A percentile compares a stretch with the other conserved stretches of the same genome.
phyloP scores from a whole-genome alignment of 2,113 vertebrate species.

The Salvelinus namaycush region DNA sequence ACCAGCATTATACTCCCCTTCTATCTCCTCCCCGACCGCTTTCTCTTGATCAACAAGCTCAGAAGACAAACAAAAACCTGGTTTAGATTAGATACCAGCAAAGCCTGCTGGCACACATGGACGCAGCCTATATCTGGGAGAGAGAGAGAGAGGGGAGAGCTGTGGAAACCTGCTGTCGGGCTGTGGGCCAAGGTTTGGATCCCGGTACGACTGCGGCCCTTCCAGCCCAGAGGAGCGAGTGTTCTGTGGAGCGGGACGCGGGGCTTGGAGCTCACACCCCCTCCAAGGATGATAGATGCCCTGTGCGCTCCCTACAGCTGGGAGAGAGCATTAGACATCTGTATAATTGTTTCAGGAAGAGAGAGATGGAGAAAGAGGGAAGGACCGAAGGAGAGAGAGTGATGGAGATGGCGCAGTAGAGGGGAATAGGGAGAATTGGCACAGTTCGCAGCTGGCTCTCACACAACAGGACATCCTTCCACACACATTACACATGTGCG shows the following conservation, averaged over 20 bases:
- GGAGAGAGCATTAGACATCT: conserved; percentile 73
- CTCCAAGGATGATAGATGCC: conserved; percentile 6
- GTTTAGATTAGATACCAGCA: conserved; percentile 63
- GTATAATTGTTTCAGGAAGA: conserved; percentile 73
- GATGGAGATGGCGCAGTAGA: too few relatives aligned
- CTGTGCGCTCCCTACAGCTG: conserved; percentile 59
- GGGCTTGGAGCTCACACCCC: too few relatives aligned
- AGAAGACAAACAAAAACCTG: conserved; percentile 60
- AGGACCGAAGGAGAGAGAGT: conserved; percentile 1
- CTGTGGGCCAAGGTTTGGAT: conserved; percentile 59
- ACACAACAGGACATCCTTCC: conserved; percentile 71
- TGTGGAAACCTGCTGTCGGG: conserved; percentile 61
- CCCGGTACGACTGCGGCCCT: conserved; percentile 59
- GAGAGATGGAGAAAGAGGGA: conserved; percentile 22
- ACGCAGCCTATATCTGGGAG: conserved; percentile 28
- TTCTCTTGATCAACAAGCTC: conserved; percentile 55
- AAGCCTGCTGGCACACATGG: conserved; percentile 67
- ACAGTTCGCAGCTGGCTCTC: conserved; percentile 61
- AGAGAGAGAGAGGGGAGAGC: conserved; percentile 43
- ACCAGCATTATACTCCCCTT: conserved; percentile 35
- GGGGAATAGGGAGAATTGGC: conserved; percentile 46
- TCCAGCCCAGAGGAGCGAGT: conserved; percentile 67
- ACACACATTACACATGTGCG: conserved; percentile 70
- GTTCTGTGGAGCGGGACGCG: conserved; percentile 42
- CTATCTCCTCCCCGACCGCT: conserved; percentile 39